Conservation (phyloP, 2,113 vertebrate genomes). For the Solea solea region DNA sequence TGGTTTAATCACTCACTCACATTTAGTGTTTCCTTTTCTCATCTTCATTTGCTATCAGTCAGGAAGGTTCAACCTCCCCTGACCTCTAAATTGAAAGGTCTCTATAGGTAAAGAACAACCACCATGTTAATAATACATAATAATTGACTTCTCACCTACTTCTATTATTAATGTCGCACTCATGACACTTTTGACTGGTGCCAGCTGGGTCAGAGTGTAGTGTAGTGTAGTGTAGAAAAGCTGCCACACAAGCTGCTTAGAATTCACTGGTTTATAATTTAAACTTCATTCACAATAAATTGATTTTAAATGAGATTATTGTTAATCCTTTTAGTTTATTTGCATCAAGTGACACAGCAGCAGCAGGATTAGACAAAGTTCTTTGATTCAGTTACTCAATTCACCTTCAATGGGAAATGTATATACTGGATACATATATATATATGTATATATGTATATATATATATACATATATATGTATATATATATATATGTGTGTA, state of each 20-base stretch:
- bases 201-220: conserved; percentile 51
- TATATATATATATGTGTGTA: too few species aligned
- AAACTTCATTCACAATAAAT: not conserved
- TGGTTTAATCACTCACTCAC: too few species aligned
- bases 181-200: conserved; percentile 26
- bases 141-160: conserved; percentile 74
- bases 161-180: conserved; percentile 59
- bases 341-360: not conserved
- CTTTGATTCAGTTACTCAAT: not conserved
- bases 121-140: conserved; percentile 16
- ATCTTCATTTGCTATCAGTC: too few species aligned
- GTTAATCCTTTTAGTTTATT: not conserved
- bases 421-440: too few species aligned
- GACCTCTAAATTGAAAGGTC: not conserved
- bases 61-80: too few species aligned
- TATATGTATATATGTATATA: too few species aligned
- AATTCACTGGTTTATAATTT: not conserved
- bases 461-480: too few species aligned
- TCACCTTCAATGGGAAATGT: not conserved
- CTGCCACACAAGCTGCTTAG: not conserved
- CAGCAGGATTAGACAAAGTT: not conserved
- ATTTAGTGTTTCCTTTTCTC: too few species aligned
- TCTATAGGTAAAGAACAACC: conserved; percentile 1
- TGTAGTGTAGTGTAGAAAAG: not conserved
- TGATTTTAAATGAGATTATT: not conserved